Conservation (phyloP, 2,888 invertebrate genomes). For the Oxytorus armatus region DNA sequence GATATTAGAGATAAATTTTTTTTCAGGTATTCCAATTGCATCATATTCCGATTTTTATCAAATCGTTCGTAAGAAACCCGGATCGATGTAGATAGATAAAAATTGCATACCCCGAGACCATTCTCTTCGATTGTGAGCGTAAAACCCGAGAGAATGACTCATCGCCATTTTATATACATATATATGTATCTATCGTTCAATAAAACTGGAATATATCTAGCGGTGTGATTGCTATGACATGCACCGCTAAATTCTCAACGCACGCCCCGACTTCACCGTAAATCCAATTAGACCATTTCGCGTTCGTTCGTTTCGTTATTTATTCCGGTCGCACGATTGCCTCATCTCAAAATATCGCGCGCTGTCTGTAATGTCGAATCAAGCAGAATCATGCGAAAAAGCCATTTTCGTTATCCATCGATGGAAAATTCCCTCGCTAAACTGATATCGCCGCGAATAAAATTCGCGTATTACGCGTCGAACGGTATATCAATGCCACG, state of each 20-base stretch:
- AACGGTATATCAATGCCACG: not conserved
- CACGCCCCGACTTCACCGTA: slow-evolving; percentile 63
- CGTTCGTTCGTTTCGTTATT: not conserved
- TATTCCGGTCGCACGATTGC: not conserved
- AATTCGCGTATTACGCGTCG: not conserved
- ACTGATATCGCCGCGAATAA: not conserved
- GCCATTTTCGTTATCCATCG: too few species aligned
- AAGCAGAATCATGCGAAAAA: not conserved
- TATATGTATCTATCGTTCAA: not conserved
- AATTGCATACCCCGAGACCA: slow-evolving; percentile 44
- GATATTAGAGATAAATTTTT: not conserved
- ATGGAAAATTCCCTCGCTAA: too few species aligned
- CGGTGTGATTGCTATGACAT: slow-evolving; percentile 69
- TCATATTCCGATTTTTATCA: not conserved
- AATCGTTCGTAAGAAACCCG: slow-evolving; percentile 3
- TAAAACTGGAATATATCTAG: slow-evolving; percentile 61
- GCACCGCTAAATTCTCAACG: slow-evolving; percentile 74
- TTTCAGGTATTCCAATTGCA: too few species aligned
- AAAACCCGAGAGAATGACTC: slow-evolving; percentile 72
- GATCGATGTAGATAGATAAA: slow-evolving; percentile 35
- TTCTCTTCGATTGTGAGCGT: slow-evolving; percentile 47
- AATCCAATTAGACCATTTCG: slow-evolving; percentile 73
- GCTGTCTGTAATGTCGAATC: not conserved
- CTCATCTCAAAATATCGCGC: not conserved
- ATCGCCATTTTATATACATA: slow-evolving; percentile 61